Percentiles rank a stretch among this genome's conserved stretches.
phyloP scores from a whole-genome alignment of 1,140 invertebrate species.

The Hypothenemus hampei region DNA sequence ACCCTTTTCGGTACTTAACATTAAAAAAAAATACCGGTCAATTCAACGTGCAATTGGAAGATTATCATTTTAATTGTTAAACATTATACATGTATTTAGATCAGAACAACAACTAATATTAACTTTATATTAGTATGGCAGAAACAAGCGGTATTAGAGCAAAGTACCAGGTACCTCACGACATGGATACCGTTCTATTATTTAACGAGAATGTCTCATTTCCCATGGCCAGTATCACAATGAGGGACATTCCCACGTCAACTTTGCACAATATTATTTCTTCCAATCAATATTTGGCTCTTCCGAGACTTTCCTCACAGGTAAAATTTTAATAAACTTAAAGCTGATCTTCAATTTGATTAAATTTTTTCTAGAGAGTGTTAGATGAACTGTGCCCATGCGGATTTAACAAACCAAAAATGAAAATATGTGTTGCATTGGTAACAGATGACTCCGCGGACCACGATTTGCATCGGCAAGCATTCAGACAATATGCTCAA shows the following conservation, averaged over 20 bases:
- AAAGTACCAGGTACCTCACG: slow-evolving; percentile 68
- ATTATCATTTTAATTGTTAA: no score
- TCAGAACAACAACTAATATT: no score
- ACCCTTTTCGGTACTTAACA: no score
- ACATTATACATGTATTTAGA: no score
- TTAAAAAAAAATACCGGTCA: no score
- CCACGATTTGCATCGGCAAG: slow-evolving; percentile 56
- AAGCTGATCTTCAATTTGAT: background rate
- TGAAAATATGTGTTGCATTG: slow-evolving; percentile 82
- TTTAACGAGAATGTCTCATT: slow-evolving; percentile 83
- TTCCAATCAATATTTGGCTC: slow-evolving; percentile 80
- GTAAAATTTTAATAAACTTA: slow-evolving; percentile 48
- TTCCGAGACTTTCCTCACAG: slow-evolving; percentile 89
- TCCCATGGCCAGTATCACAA: slow-evolving; percentile 82
- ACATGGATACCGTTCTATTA: slow-evolving; percentile 80
- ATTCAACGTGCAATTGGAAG: no score
- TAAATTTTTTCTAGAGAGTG: slow-evolving; percentile 52
- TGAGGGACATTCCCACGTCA: slow-evolving; percentile 80
- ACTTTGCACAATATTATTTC: slow-evolving; percentile 85
- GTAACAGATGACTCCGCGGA: slow-evolving; percentile 65
- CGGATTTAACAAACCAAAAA: slow-evolving; percentile 73
- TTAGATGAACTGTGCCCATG: slow-evolving; percentile 85
- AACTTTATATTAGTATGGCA: slow-evolving; percentile 70
- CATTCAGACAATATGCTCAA: slow-evolving; percentile 64
- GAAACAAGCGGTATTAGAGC: slow-evolving; percentile 58